Evolutionary conservation across 64 coral and sea anemone genomes (phyloP).

Genomic region (Platygyra sinensis): DNA sequence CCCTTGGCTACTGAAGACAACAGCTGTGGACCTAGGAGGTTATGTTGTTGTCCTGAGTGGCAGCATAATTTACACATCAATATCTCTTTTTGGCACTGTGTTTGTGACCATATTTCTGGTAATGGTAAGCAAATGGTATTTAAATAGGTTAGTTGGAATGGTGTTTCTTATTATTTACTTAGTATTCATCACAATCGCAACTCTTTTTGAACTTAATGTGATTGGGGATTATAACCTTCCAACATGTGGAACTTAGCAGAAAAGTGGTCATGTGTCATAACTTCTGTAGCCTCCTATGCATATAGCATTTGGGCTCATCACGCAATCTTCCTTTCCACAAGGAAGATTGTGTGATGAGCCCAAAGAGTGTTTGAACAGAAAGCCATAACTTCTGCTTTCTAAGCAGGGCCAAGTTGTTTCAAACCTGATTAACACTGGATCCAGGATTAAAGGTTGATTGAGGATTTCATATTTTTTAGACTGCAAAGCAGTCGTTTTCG

Average conservation of each 20-base stretch:
- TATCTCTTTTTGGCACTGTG: conserved; percentile 80
- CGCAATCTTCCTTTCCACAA: too few relatives aligned
- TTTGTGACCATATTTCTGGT: conserved; percentile 62
- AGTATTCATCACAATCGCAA: conserved; percentile 81
- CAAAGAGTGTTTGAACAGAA: too few relatives aligned
- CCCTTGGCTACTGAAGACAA: conserved; percentile 84
- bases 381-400: too few relatives aligned
- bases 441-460: too few relatives aligned
- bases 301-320: too few relatives aligned
- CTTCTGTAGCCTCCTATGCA: too few relatives aligned
- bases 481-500: too few relatives aligned
- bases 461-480: too few relatives aligned
- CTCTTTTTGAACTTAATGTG: conserved; percentile 83
- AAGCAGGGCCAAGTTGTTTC: too few relatives aligned
- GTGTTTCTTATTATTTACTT: conserved; percentile 70
- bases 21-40: conserved; percentile 41
- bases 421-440: too few relatives aligned
- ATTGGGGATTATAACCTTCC: conserved; percentile 79
- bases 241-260: conserved; percentile 33
- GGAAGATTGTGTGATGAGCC: too few relatives aligned
- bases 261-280: background rate
- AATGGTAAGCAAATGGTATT: conserved; percentile 65
- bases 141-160: conserved; percentile 72
- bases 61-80: conserved; percentile 81
- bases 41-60: conserved; percentile 68